A percentile compares a stretch with the other conserved stretches of the same genome.
phyloP scores from a whole-genome alignment of 2,113 vertebrate genomes.

The Microcebus murinus region DNA sequence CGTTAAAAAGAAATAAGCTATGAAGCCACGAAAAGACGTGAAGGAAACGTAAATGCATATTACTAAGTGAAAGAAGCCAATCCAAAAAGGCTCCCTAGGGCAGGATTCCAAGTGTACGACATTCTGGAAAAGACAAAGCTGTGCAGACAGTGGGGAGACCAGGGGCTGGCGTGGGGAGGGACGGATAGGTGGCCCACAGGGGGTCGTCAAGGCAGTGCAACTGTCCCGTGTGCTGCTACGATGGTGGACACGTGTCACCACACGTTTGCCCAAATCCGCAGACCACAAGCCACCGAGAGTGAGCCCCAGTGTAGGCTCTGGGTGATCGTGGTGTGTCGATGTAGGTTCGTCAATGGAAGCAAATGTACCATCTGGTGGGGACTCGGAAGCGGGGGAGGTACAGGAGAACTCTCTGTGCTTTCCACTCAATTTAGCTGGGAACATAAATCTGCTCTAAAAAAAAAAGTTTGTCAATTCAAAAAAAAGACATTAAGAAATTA shows the following conservation, averaged over 20 bases:
- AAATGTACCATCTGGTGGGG: neutral
- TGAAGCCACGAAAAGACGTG: neutral
- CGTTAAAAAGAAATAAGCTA: neutral
- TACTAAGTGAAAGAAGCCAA: neutral
- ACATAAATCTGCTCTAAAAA: neutral
- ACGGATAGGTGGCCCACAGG: neutral
- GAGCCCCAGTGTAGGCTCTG: neutral
- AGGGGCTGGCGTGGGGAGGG: no score
- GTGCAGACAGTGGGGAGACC: neutral
- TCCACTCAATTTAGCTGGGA: neutral
- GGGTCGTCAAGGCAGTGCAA: neutral
- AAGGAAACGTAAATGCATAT: neutral
- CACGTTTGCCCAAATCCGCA: neutral
- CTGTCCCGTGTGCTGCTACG: fast-evolving
- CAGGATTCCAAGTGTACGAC: neutral
- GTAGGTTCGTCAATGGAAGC: neutral
- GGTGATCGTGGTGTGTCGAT: neutral
- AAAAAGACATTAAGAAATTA: neutral
- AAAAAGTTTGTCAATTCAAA: neutral
- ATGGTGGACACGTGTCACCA: fast-evolving
- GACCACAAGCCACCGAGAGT: neutral
- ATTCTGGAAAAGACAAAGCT: neutral
- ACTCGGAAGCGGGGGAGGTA: fast-evolving
- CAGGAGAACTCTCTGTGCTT: neutral
- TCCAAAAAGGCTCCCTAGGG: neutral